Evolutionary conservation across 2,888 invertebrate genomes (phyloP), one percentile per base, ranked within the genome.

Genomic region (Lasioglossum leucozonium): DNA sequence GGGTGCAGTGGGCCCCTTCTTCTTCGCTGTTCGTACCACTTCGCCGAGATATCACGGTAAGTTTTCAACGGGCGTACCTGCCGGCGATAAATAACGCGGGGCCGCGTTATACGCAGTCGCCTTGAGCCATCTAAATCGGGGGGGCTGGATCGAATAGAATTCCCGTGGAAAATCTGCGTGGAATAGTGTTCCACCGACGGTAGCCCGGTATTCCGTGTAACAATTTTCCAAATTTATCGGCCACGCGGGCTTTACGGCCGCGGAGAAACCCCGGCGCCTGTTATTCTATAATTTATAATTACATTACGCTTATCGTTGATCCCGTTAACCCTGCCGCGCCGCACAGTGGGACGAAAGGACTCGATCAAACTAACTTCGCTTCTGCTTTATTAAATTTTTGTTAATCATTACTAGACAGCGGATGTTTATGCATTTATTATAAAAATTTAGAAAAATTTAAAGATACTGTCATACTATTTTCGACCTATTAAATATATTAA

Each of bases 21-120:
- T 84, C 84, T 79, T 84, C 79, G 79, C 80, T 79, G 75, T 88
- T 71, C 81, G 79, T 84, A 83, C 81, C 85, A 77, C 72, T 84
- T 87, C 77, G 83, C 83, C 85, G 73, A 79, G 87, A 88, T 89
- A 91, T 88, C 89, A 86, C 82, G 81, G 77, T 75, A 91, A 91
- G 88, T 91, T 93, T 92, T 90, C 86, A 84, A 81, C 88, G 88
- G 72, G 65, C 84, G 82, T 87, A 87, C 86, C 88, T 84, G 88
- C 76, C 55, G 78, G 87, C 88, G 88, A 93, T 92, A 92, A 92
- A 92, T 92, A 93, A 91, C 89, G 80, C 86, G 85, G 84, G 84
- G 76, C 79, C 84, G 81, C 84, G 76, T 87, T 88, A 82, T 79
- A 79, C 84, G 84, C 79, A 80, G 82, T 85, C 79, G 83, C 82